These are phyloP conservation scores for Drosophila ogumai DNA, from an alignment of 1,140 invertebrate species.

Conservation along the genomic window DNA sequence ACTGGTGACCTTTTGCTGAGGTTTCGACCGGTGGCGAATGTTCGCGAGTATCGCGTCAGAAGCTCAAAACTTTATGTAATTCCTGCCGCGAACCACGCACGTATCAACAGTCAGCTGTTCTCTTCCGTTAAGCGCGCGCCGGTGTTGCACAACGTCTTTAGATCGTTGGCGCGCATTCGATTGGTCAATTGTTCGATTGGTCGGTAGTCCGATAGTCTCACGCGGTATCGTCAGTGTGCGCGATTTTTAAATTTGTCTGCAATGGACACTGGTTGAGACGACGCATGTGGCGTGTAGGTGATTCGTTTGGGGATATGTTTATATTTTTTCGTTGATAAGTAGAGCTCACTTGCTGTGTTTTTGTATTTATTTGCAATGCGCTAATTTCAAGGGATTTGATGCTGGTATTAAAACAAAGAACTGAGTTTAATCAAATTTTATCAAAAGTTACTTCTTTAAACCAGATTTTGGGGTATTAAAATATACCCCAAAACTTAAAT, in stretches of 20 bases:
- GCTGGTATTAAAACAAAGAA: too few relatives aligned
- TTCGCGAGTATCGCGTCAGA: slow-evolving; percentile 58
- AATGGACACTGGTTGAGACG: slow-evolving; percentile 3
- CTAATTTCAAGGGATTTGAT: background rate
- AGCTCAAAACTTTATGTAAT: slow-evolving; percentile 75
- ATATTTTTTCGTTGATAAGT: slow-evolving; percentile 29
- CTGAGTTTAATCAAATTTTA: too few relatives aligned
- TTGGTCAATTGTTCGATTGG: background rate
- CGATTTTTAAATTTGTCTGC: slow-evolving; percentile 26
- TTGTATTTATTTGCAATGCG: background rate
- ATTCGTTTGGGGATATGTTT: slow-evolving; percentile 13
- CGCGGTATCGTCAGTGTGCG: slow-evolving; percentile 8
- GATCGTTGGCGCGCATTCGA: slow-evolving; percentile 8
- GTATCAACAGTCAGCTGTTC: slow-evolving; percentile 68
- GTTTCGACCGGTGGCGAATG: slow-evolving; percentile 38
- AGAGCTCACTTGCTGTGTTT: slow-evolving; percentile 35
- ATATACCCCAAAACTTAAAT: too few relatives aligned
- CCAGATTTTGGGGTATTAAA: too few relatives aligned
- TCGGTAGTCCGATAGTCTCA: slow-evolving; percentile 17
- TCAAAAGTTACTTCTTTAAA: too few relatives aligned
- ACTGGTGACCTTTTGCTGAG: slow-evolving; percentile 32
- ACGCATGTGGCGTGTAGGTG: slow-evolving; percentile 15
- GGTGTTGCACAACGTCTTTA: slow-evolving; percentile 17
- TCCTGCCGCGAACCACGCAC: slow-evolving; percentile 68
- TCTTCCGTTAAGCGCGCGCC: slow-evolving; percentile 21